These are phyloP conservation scores for Scolopax mira DNA, from an alignment of 2,113 vertebrate genomes.

Conservation along the genomic window DNA sequence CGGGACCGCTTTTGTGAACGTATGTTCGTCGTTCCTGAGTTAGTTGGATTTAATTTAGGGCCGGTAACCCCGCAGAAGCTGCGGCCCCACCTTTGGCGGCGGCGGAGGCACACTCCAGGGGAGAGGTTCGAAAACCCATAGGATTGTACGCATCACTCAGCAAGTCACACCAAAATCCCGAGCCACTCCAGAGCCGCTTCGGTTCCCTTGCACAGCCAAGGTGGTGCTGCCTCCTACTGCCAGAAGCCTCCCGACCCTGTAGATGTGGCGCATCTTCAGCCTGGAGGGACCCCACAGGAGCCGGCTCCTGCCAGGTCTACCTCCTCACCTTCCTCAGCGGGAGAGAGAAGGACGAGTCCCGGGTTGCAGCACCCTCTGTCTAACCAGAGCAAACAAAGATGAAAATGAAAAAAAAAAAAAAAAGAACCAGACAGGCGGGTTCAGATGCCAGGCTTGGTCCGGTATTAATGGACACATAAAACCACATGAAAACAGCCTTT, in stretches of 20 bases:
- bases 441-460: background rate
- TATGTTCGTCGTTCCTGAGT: background rate
- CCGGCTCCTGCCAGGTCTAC: background rate
- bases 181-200: background rate
- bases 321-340: background rate
- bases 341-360: background rate
- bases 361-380: accelerated
- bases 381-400: background rate
- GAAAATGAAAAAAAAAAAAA: background rate
- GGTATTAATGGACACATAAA: background rate
- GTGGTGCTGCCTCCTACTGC: conserved; percentile 66
- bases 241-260: conserved; percentile 27
- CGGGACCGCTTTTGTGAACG: background rate
- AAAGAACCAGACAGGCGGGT: background rate
- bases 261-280: background rate
- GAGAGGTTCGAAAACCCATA: background rate
- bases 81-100: background rate
- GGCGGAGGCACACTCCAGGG: background rate
- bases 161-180: background rate
- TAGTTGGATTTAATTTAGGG: background rate
- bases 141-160: background rate
- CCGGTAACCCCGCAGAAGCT: background rate
- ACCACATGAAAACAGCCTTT: background rate
- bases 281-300: background rate
- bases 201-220: conserved; percentile 44